These are phyloP conservation scores for Drosophila ercepeae DNA, from an alignment of 1,140 invertebrate genomes.

Conservation along the genomic window DNA sequence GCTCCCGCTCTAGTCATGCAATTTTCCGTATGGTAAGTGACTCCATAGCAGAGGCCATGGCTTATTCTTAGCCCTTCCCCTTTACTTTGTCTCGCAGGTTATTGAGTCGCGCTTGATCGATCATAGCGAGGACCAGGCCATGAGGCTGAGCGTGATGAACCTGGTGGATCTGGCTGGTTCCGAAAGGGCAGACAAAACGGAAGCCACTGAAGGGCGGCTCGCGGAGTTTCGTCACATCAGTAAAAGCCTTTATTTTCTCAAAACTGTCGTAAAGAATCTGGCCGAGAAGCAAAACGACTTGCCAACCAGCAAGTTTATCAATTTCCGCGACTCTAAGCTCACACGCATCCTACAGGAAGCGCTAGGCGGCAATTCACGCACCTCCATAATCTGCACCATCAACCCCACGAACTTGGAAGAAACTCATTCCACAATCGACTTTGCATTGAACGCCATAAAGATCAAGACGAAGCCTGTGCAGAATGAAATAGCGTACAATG, in stretches of 20 bases:
- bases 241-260: constrained; percentile 89
- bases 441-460: constrained; percentile 88
- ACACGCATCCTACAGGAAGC: constrained; percentile 92
- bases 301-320: constrained; percentile 85
- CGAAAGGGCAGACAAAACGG: constrained; percentile 89
- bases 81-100: constrained; percentile 76
- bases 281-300: constrained; percentile 85
- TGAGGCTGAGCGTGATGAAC: constrained; percentile 89
- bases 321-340: constrained; percentile 93
- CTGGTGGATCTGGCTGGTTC: constrained; percentile 95
- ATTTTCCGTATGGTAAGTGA: constrained; percentile 89
- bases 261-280: constrained; percentile 91
- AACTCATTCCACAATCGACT: constrained; percentile 90
- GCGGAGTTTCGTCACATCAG: constrained; percentile 94
- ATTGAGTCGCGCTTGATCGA: constrained; percentile 86
- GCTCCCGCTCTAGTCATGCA: constrained; percentile 90
- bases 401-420: constrained; percentile 90
- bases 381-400: constrained; percentile 93
- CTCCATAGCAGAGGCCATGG: constrained; percentile 5
- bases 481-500: constrained; percentile 88
- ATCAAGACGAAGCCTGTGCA: constrained; percentile 89
- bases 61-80: too few relatives aligned
- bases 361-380: constrained; percentile 94
- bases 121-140: constrained; percentile 85
- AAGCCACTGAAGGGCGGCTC: constrained; percentile 87